phyloP scores from a whole-genome alignment of 1,140 invertebrate genomes.

The Matsumurasca onukii region DNA sequence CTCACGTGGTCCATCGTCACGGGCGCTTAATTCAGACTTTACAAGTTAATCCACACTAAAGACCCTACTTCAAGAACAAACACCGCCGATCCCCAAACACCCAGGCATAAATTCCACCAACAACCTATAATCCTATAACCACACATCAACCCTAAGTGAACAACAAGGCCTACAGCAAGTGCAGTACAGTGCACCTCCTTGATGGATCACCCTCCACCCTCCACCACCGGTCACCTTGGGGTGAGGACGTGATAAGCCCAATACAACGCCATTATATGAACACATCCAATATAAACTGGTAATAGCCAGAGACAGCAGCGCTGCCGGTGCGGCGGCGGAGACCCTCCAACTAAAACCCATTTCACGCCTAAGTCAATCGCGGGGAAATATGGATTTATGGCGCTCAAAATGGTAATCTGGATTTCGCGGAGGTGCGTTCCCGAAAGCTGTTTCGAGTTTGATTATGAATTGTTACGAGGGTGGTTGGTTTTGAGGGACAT shows the following conservation, averaged over 20 bases:
- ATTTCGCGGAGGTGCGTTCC: not conserved
- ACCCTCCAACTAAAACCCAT: not conserved
- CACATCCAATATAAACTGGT: slow-evolving; percentile 23
- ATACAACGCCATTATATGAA: not conserved
- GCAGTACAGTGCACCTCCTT: no score
- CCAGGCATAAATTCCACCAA: not conserved
- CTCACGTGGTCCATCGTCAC: no score
- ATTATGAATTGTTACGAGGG: no score
- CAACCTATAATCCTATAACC: no score
- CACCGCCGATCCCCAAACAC: no score
- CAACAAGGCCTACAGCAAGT: no score
- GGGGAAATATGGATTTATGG: not conserved
- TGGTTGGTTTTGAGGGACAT: no score
- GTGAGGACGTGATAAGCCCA: slow-evolving; percentile 12
- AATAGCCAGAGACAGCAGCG: not conserved
- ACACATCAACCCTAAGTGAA: no score
- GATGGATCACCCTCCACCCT: not conserved
- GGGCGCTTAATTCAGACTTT: no score
- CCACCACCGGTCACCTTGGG: not conserved
- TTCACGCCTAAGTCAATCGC: not conserved
- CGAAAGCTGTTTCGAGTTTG: not conserved
- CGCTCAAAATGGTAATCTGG: not conserved
- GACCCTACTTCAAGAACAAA: no score
- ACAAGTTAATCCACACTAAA: no score
- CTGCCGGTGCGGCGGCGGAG: not conserved